Percentiles rank a stretch among this genome's conserved stretches.
Conservation (phyloP, 2,888 invertebrate species). For the Dichetophora obliterata region DNA sequence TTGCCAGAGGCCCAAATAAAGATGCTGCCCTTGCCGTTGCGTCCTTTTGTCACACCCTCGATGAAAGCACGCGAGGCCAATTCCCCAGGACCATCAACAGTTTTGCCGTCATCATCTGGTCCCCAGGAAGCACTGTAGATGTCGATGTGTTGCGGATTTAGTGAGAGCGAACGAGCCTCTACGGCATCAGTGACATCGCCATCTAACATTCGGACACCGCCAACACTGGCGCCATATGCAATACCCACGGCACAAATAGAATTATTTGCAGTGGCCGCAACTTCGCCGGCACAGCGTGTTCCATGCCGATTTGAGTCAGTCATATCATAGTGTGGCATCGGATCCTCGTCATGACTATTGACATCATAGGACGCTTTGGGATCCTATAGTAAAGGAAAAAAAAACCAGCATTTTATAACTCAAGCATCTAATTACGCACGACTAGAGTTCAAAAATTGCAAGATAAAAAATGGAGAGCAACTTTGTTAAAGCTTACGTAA, state of each 20-base stretch:
- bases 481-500: constrained; percentile 76
- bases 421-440: too few species aligned
- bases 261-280: constrained; percentile 97
- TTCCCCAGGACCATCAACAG: constrained; percentile 97
- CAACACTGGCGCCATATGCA: constrained; percentile 94
- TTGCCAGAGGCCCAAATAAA: constrained; percentile 99
- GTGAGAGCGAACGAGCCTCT: constrained; percentile 93
- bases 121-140: constrained; percentile 99
- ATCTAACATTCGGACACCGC: constrained; percentile 97
- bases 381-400: constrained; percentile 75
- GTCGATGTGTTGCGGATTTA: constrained; percentile 97
- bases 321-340: constrained; percentile 97
- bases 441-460: too few species aligned
- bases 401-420: not conserved
- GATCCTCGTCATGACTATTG: constrained; percentile 95
- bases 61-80: constrained; percentile 95
- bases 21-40: constrained; percentile 94
- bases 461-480: not conserved
- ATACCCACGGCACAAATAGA: constrained; percentile 96
- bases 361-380: constrained; percentile 97
- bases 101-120: constrained; percentile 98
- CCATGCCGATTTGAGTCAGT: constrained; percentile 96
- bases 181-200: constrained; percentile 99
- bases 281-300: constrained; percentile 97
- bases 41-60: constrained; percentile 94